phyloP scores from a whole-genome alignment of 2,888 invertebrate species.

The Lithodes maja region DNA sequence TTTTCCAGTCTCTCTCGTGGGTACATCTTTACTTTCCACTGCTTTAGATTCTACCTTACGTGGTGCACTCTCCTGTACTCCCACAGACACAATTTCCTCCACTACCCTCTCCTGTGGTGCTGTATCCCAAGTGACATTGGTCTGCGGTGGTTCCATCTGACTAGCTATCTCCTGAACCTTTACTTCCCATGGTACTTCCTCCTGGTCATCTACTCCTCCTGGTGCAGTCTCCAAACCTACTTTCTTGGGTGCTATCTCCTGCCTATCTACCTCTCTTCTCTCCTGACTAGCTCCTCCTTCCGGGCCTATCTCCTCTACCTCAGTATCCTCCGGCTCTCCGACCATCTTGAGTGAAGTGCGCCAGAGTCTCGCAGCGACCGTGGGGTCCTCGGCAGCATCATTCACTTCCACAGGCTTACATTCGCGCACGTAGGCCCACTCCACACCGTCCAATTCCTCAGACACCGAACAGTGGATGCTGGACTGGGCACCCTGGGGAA shows the following conservation, averaged over 20 bases:
- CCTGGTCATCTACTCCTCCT: background rate
- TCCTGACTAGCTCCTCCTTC: background rate
- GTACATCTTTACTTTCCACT: background rate
- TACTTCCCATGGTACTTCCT: background rate
- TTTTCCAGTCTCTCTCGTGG: background rate
- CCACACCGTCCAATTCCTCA: constrained; percentile 76
- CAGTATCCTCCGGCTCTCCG: constrained; percentile 18
- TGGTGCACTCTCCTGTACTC: background rate
- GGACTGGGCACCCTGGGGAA: constrained; percentile 85
- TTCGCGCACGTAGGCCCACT: constrained; percentile 40
- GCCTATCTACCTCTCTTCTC: background rate
- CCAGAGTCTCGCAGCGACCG: constrained; percentile 27
- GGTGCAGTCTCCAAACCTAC: background rate
- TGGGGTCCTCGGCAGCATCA: constrained; percentile 31
- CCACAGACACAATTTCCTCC: background rate
- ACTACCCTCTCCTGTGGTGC: background rate
- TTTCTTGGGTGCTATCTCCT: constrained; percentile 2
- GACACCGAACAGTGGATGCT: constrained; percentile 86
- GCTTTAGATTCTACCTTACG: background rate
- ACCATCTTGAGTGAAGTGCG: constrained; percentile 41
- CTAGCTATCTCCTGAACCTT: background rate
- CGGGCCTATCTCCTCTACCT: background rate
- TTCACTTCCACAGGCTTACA: constrained; percentile 31
- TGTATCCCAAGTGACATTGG: background rate
- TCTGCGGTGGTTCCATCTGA: background rate